Base-by-base conservation (phyloP, 2,888 invertebrate genomes). In the Rhimphoctona megacephalus region DNA sequence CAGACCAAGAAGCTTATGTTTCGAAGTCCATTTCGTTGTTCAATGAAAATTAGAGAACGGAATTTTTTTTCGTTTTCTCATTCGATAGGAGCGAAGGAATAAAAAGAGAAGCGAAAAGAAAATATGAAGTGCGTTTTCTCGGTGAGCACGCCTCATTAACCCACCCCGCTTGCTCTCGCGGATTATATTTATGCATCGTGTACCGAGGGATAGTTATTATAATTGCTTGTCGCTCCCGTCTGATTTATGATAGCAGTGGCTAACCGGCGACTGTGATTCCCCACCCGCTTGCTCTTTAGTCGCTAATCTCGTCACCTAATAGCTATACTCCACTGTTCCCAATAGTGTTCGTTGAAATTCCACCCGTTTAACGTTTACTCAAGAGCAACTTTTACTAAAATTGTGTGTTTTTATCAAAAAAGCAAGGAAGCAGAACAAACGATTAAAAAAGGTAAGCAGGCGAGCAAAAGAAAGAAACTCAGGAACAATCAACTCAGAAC, bases 221-320 rank as follows among this genome's bases (percentile, higher is more conserved):
- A 93, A 93, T 93, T 92, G 93, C 92, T 92, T 92, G 93, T 93
- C 92, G 91, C 92, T 92, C 91, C 90, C 89, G 89, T 89, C 89
- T 93, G 92, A 93, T 93, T 93, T 93, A 93, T 91, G 90, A 89
- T 87, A 87, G 90, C 89, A 85, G 91, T 70, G 88, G 90, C 90
- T 91, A 91, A 90, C 67, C 67, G 72, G 57, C 76, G 80, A 77
- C 81, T 79, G 82, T 64, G 76, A 66, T 80, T 64, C 73, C 81
- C 79, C 33, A 90, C 90, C 89, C 90, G 92, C 91, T 90, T 85
- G 89, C 90, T 89, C 86, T 90, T 90, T 92, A 86, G 83, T 77
- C 70, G 83, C 80, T 83, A 86, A 86, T 86, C 80, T 86, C 80
- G 66, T 46, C 80, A 72, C 86, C 83, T 86, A 92, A 92, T 92